phyloP scores from a whole-genome alignment of 2,797 vertebrate genomes.

The Coregonus suidteri region DNA sequence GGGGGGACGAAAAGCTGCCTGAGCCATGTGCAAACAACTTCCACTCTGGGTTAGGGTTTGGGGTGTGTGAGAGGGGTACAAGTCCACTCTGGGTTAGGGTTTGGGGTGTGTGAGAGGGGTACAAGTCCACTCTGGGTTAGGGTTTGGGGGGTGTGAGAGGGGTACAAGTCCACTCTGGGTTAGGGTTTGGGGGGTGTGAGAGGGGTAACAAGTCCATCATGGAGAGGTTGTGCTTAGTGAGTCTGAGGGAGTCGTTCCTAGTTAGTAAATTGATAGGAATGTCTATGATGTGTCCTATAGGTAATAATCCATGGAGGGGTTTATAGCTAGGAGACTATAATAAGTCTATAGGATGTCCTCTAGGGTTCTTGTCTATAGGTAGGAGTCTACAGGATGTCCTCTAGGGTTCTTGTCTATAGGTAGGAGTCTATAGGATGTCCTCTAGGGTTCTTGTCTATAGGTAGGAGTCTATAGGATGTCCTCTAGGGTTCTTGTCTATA shows the following conservation, averaged over 20 bases:
- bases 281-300: slow-evolving; percentile 32
- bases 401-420: slow-evolving; percentile 70
- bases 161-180: slow-evolving; percentile 51
- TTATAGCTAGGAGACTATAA: slow-evolving; percentile 23
- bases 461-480: too few relatives aligned
- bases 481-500: slow-evolving; percentile 1
- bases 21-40: slow-evolving; percentile 80
- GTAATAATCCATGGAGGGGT: slow-evolving; percentile 15
- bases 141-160: too few relatives aligned
- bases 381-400: slow-evolving; percentile 24
- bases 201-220: slow-evolving; percentile 74
- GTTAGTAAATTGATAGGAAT: slow-evolving; percentile 4
- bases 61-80: too few relatives aligned
- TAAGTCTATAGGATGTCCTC: slow-evolving; percentile 1
- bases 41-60: too few relatives aligned
- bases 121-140: slow-evolving; percentile 68
- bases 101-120: slow-evolving; percentile 43
- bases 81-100: slow-evolving; percentile 55
- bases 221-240: slow-evolving; percentile 60
- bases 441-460: slow-evolving; percentile 54
- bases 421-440: slow-evolving; percentile 82
- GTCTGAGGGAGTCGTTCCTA: slow-evolving; percentile 9
- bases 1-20: slow-evolving; percentile 85
- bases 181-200: slow-evolving; percentile 31
- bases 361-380: slow-evolving; percentile 13